Evolutionary conservation across 2,888 invertebrate species (phyloP), one percentile per base, ranked within the genome.

Genomic region (Dynastes maya): DNA sequence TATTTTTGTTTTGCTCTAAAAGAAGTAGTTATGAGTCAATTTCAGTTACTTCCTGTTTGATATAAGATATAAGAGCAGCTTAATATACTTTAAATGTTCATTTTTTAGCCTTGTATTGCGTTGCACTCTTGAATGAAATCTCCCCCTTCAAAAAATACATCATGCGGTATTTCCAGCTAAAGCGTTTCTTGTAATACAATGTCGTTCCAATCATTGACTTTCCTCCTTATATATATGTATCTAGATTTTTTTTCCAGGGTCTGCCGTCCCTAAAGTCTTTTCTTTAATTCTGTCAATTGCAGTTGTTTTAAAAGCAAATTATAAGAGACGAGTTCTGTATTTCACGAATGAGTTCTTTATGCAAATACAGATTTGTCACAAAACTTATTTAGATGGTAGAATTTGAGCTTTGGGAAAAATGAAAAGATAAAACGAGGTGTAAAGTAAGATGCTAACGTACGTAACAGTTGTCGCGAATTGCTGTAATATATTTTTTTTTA

Each of bases 61-160:
- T 45, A 8, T 45, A 45, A 45, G 11, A 45, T 45, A 8, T 45
- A 45, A 45, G 9, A 45, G 45, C 8, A 45, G 11, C 45, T 45
- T 45, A 85, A 85, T 84, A 85, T 85, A 86, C 85, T 88, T 84
- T 87, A 87, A 86, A 87, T 87, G 86, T 86, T 85, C 86, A 82
- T 45, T 45, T 86, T 87, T 84, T 81, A 83, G 86, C 85, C 86
- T 87, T 84, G 85, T 83, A 86, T 84, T 85, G 84, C 83, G 63
- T 79, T 85, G 83, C 85, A 83, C 86, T 37, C 86, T 45, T 45
- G 45, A 45, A 45, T 65, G 85, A 83, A 85, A 82, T 81, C 84
- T 84, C 85, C 85, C 85, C 85, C 84, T 84, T 82, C 11, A 45
- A 45, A 82, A n/a, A 82, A 85, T 86, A 85, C 85, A 85, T 86